Base-by-base conservation (phyloP, 2,888 invertebrate genomes). In the Watsonalla binaria region DNA sequence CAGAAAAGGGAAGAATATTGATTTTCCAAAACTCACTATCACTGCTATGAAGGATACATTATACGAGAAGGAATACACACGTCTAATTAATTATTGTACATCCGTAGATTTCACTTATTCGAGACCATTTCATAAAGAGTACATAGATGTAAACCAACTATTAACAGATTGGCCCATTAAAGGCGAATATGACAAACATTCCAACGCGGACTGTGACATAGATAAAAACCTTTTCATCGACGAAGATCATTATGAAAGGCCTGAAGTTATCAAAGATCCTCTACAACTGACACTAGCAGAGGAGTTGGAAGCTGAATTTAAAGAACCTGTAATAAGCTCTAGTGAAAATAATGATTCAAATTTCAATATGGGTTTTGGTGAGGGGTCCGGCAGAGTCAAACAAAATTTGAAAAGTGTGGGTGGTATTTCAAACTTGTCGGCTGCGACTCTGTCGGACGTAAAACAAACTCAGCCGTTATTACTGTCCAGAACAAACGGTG, bases 371-470 rank as follows among this genome's bases (percentile, higher is more conserved):
- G 91, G 91, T 92, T 92, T 92, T 92, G 91, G 91, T 91, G 91
- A 91, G 84, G 68, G 83, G 91, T 92, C 91, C 91, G 91, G 77
- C 91, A 90, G 91, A 90, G 91, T 89, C 88, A 86, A 82, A 79
- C 82, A 85, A 86, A 82, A 86, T 87, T 85, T 78, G 70, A 76
- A 77, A 79, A 76, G 78, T 67, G 75, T 70, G 80, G 79, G 74
- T 75, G 73, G 78, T 72, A 68, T 66, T 77, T 77, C 74, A 81
- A 84, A 84, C 78, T 74, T 85, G 84, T 87, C 91, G 91, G 90
- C 91, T 90, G 91, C 90, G 89, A 88, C 89, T 90, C 91, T 92
- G 91, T 89, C 91, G 91, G 91, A 91, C 91, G 90, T 90, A 86
- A 91, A 91, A 82, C 90, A 84, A 78, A 70, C 77, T 82, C 90